Conservation (phyloP, 2,113 vertebrate genomes). For the Pseudorectes ferrugineus region DNA sequence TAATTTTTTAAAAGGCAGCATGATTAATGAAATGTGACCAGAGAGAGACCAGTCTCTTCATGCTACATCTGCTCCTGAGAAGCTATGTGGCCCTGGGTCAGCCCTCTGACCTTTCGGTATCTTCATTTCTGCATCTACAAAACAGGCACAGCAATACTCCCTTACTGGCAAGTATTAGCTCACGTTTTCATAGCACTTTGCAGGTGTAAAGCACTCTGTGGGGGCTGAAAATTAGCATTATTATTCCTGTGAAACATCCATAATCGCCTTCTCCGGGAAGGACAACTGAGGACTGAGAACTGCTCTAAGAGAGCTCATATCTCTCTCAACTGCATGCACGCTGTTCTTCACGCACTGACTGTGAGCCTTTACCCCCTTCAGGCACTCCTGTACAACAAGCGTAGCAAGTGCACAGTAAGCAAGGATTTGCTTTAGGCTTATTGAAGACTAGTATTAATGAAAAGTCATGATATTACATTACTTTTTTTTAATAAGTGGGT, state of each 20-base stretch:
- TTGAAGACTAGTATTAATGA: constrained; percentile 52
- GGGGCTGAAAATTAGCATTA: background rate
- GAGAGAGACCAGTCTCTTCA: background rate
- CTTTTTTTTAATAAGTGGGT: constrained; percentile 47
- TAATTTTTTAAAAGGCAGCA: background rate
- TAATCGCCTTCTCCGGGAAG: background rate
- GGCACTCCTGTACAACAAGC: background rate
- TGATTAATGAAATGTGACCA: background rate
- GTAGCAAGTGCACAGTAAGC: background rate
- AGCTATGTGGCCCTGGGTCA: background rate
- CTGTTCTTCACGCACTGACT: background rate
- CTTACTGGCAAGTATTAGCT: background rate
- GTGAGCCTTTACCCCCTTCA: background rate
- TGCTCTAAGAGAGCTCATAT: background rate
- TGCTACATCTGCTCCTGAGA: background rate
- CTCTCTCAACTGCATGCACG: accelerated
- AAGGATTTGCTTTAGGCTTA: constrained; percentile 54
- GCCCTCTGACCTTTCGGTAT: background rate
- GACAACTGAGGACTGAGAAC: background rate
- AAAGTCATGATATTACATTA: constrained; percentile 51
- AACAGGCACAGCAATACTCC: background rate
- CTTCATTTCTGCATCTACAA: background rate
- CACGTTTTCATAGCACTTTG: background rate
- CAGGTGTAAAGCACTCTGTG: background rate
- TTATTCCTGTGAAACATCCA: background rate